Base-by-base conservation (phyloP, 2,113 vertebrate genomes). In the Boulengeromyrus knoepffleri region DNA sequence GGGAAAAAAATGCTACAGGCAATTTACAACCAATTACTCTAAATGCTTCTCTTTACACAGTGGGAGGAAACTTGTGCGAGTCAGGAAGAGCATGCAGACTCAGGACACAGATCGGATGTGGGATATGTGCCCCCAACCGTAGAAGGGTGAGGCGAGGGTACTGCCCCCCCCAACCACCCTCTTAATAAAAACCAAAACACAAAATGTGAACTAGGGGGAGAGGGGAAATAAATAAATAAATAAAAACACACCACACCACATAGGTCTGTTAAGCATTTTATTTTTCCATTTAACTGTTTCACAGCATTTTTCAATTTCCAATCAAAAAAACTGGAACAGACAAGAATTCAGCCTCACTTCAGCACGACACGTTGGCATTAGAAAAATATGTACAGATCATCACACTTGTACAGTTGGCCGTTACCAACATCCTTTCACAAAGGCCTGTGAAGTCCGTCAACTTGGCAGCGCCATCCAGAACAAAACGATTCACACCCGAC, bases 261-360 rank as follows among this genome's bases (percentile, higher is more conserved):
- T 66, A 89, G 53, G 27, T 45, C 83, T 80, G 77, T 88, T 45
- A 56, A 62, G 88, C 88, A 88, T 90, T 89, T 86, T 92, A 90
- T 91, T 87, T 90, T 89, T 87, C 87, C 88, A 89, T 93, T 92
- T 90, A 94, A 90, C 92, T 88, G 91, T 92, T 89, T 92, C 91
- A 91, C 91, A 93, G 89, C 89, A 91, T 88, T 92, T 91, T n/a
- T 88, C 83, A 24, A 90, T 85, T 88, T 90, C 86, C n/a, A 66
- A 87, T 91, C 56, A 90, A 90, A 85, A 85, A 80, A 80, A 42
- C 31, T 19, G 17, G 17, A 80, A 80, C 5, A 80, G 13, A 80
- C 31, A 80, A 77, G 9, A 88, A 89, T 70, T 87, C 85, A 85
- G 92, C 92, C 88, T 91, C 87, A 93, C 85, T 85, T 85, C 42